Evolutionary conservation across 64 coral and sea anemone species (phyloP).

Genomic region (Acropora yongei): DNA sequence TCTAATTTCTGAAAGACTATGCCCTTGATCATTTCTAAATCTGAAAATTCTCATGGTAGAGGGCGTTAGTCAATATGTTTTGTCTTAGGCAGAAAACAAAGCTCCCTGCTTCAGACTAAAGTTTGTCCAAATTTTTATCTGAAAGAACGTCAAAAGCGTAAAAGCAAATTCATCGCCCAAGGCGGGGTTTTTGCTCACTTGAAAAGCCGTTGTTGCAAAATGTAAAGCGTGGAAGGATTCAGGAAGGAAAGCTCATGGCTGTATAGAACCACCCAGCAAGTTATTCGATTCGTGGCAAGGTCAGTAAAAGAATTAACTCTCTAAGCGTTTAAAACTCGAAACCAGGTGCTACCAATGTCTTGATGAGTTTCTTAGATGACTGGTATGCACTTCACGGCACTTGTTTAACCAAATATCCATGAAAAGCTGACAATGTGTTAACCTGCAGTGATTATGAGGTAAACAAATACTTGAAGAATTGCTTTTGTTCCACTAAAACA

Average conservation of each 20-base stretch:
- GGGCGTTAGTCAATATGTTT: background rate
- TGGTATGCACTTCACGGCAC: background rate
- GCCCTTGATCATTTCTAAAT: slow-evolving; percentile 38
- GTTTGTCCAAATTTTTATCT: background rate
- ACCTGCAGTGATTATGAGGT: slow-evolving; percentile 12
- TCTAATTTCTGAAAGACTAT: slow-evolving; percentile 26
- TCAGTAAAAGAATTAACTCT: slow-evolving; percentile 3
- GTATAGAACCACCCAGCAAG: background rate
- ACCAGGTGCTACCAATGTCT: background rate
- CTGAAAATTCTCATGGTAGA: background rate
- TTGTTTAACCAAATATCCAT: slow-evolving; percentile 18
- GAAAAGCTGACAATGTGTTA: slow-evolving; percentile 1
- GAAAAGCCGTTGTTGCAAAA: background rate
- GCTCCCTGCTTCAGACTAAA: background rate
- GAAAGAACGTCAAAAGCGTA: background rate
- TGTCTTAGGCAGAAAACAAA: background rate
- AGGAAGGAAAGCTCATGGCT: background rate
- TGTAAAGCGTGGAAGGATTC: background rate
- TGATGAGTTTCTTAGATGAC: background rate
- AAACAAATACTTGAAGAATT: slow-evolving; percentile 11
- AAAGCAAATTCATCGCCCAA: background rate
- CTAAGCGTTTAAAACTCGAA: background rate
- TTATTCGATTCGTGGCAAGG: background rate
- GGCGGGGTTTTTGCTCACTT: background rate
- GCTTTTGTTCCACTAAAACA: background rate